Conservation (phyloP, 2,113 vertebrate species). For the Psittacus erithacus region DNA sequence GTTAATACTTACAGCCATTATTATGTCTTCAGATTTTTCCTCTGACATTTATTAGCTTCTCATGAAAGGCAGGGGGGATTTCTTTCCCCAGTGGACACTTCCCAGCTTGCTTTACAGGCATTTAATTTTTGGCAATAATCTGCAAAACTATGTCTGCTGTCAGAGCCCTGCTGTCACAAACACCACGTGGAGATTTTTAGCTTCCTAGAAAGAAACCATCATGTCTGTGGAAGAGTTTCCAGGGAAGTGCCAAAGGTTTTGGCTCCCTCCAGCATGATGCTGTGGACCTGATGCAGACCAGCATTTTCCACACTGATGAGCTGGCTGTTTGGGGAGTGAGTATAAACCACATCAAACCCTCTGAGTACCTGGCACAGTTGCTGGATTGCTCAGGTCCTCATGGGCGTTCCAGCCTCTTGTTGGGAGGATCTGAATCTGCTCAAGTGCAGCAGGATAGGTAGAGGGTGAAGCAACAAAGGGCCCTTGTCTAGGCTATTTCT, state of each 20-base stretch:
- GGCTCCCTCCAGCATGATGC: accelerated
- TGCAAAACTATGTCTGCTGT: neutral
- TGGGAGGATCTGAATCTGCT: neutral
- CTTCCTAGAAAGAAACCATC: neutral
- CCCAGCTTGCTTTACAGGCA: neutral
- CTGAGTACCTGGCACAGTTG: accelerated
- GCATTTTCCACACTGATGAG: neutral
- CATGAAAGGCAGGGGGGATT: neutral
- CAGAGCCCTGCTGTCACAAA: neutral
- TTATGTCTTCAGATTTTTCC: constrained; percentile 9
- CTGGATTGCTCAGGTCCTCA: neutral
- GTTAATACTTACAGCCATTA: neutral
- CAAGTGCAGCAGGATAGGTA: neutral
- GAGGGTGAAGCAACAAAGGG: neutral
- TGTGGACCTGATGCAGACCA: neutral
- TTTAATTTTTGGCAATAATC: neutral
- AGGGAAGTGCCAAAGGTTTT: neutral
- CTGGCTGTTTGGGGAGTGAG: accelerated
- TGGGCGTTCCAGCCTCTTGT: accelerated
- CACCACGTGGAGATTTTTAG: neutral
- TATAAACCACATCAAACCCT: neutral
- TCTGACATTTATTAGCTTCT: constrained; percentile 22
- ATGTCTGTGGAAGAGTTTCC: neutral
- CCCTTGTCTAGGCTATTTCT: neutral
- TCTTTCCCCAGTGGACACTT: neutral